These are phyloP conservation scores for Leguminivora glycinivorella DNA, from an alignment of 1,140 invertebrate genomes.

Conservation along the genomic window DNA sequence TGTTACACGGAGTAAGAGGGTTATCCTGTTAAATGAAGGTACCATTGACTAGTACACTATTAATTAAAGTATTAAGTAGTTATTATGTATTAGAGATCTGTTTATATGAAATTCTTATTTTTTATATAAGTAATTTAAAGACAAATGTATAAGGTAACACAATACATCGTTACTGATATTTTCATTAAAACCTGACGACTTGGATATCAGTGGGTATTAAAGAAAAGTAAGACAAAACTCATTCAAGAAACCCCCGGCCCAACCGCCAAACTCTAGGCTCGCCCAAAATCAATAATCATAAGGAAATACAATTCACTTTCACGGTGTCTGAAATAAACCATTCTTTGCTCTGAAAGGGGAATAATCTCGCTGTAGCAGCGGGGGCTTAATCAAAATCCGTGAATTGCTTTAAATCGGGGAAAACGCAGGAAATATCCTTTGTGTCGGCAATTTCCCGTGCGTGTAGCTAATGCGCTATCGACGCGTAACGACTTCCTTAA, in stretches of 20 bases:
- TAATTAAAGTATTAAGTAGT: too few relatives aligned
- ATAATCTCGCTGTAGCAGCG: constrained; percentile 74
- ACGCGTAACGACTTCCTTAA: constrained; percentile 77
- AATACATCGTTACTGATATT: background rate
- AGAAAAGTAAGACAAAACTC: background rate
- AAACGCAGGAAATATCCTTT: constrained; percentile 77
- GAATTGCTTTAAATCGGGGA: constrained; percentile 78
- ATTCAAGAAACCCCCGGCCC: background rate
- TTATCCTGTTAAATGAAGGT: too few relatives aligned
- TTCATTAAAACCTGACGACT: background rate
- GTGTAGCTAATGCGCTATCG: constrained; percentile 72
- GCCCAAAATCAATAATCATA: constrained; percentile 59
- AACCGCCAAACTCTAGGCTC: background rate
- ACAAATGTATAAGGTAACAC: too few relatives aligned
- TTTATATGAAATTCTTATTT: too few relatives aligned
- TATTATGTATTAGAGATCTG: too few relatives aligned
- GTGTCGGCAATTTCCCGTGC: constrained; percentile 73
- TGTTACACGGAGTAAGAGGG: too few relatives aligned
- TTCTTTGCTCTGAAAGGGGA: constrained; percentile 75
- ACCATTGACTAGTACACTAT: too few relatives aligned
- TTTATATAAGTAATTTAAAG: too few relatives aligned
- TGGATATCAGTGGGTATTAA: constrained; percentile 34
- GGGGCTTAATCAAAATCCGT: constrained; percentile 75
- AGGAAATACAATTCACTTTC: constrained; percentile 73
- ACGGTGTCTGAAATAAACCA: constrained; percentile 74